phyloP scores from a whole-genome alignment of 2,888 invertebrate species.

The Argynnis bischoffii region DNA sequence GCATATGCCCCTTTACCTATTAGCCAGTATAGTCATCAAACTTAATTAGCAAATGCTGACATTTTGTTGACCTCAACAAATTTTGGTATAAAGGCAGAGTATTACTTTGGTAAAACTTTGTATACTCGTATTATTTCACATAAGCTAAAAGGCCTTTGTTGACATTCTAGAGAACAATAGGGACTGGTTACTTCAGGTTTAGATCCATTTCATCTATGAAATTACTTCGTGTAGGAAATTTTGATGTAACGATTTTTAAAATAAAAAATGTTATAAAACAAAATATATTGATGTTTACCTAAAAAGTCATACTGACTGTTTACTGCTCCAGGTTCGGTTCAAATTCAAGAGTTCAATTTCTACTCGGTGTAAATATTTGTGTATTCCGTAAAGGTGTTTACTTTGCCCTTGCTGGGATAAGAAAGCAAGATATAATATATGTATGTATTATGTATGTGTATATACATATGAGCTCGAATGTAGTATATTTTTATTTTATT shows the following conservation, averaged over 20 bases:
- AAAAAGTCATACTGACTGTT: no score
- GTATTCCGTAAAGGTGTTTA: no score
- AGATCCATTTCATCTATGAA: conserved; percentile 49
- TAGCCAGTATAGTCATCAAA: not conserved
- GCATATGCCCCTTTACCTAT: no score
- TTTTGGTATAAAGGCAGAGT: conserved; percentile 4
- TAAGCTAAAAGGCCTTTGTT: conserved; percentile 16
- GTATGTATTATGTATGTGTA: no score
- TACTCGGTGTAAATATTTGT: no score
- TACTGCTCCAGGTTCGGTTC: no score
- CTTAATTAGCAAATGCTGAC: not conserved
- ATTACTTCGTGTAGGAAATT: conserved; percentile 36
- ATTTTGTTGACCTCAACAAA: not conserved
- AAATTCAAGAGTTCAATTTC: no score
- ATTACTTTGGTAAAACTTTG: conserved; percentile 16
- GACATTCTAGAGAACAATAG: conserved; percentile 24
- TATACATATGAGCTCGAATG: no score
- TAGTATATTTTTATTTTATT: no score
- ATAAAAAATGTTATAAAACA: not conserved
- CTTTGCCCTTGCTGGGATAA: no score
- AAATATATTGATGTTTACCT: no score
- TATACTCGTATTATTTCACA: conserved; percentile 11
- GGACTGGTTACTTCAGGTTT: conserved; percentile 12
- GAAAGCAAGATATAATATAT: no score
- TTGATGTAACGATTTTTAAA: not conserved